phyloP scores from a whole-genome alignment of 2,113 vertebrate genomes.

The Numenius arquata region DNA sequence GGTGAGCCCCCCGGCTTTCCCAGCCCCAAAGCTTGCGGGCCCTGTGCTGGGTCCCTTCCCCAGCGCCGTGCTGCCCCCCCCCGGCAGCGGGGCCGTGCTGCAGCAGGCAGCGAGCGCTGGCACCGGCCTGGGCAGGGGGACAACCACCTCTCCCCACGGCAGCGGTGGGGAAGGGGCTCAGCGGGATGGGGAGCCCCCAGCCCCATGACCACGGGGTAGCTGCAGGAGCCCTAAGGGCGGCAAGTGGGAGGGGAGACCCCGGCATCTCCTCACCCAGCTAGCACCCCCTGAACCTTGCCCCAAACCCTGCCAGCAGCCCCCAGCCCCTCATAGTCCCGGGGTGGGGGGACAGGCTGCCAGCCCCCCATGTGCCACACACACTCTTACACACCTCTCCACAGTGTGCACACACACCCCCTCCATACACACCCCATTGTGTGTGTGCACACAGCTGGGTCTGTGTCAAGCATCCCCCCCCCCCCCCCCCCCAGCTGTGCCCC shows the following conservation, averaged over 20 bases:
- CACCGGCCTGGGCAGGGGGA: not conserved
- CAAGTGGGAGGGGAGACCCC: not conserved
- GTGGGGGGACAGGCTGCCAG: not conserved
- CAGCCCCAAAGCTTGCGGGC: not conserved
- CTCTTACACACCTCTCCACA: not conserved
- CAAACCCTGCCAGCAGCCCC: not conserved
- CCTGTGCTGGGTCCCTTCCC: not conserved
- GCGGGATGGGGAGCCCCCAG: not conserved
- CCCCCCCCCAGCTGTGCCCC: not conserved
- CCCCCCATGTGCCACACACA: not conserved
- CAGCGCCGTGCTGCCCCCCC: slow-evolving; percentile 11
- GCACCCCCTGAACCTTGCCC: not conserved
- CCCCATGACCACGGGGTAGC: not conserved
- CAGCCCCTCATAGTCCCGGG: not conserved
- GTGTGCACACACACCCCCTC: too few relatives aligned
- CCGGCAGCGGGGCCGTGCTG: not conserved
- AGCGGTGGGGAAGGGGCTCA: not conserved
- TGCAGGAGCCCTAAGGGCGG: not conserved
- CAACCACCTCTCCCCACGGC: not conserved
- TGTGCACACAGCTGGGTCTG: not conserved
- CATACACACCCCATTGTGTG: not conserved
- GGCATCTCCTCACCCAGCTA: not conserved
- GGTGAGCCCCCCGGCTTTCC: too few relatives aligned
- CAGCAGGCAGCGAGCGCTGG: not conserved
- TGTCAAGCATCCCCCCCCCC: not conserved